Conservation (phyloP, 2,113 vertebrate species). For the Halcyon malimbica region DNA sequence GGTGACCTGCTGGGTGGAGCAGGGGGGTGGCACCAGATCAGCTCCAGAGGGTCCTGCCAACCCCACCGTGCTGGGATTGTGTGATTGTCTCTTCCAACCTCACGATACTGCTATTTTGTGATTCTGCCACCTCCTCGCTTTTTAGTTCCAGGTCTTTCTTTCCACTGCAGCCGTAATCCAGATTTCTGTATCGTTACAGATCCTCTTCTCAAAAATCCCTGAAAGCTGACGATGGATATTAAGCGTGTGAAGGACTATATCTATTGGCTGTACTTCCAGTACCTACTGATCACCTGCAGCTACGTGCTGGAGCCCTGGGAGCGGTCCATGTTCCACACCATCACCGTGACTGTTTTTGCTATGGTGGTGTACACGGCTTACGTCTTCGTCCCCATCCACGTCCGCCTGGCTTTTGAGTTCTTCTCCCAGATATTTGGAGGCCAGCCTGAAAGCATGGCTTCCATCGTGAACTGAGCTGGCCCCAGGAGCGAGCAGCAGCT, state of each 20-base stretch:
- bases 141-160: background rate
- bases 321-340: constrained; percentile 90
- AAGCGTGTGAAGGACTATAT: constrained; percentile 88
- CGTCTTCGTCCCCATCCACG: constrained; percentile 92
- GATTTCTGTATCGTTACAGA: constrained; percentile 30
- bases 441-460: constrained; percentile 76
- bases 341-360: constrained; percentile 86
- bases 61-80: too few species aligned
- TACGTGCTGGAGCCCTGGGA: constrained; percentile 98
- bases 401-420: constrained; percentile 90
- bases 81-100: background rate
- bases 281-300: constrained; percentile 94
- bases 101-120: background rate
- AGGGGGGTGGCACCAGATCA: background rate
- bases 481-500: background rate
- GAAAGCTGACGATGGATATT: constrained; percentile 81
- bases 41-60: background rate
- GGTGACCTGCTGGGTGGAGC: background rate
- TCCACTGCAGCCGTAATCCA: background rate
- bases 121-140: background rate
- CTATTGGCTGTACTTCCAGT: constrained; percentile 96
- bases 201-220: background rate
- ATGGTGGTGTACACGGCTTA: constrained; percentile 96
- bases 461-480: constrained; percentile 76
- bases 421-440: constrained; percentile 88